These are phyloP conservation scores for Cercocebus atys DNA, from an alignment of 2,113 vertebrate species.

Conservation along the genomic window DNA sequence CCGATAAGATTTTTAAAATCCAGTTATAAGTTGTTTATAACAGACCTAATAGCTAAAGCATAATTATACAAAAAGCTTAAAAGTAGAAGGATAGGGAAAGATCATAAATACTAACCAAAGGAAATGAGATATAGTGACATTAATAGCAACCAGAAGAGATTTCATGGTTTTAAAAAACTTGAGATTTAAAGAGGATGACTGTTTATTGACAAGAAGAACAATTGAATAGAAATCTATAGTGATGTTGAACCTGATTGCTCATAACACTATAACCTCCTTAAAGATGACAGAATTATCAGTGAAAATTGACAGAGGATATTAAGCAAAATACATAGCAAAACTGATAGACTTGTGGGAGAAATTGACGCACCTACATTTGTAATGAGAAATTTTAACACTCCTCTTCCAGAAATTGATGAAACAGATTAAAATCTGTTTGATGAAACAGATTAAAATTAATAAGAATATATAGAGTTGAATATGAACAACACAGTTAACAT, in stretches of 20 bases:
- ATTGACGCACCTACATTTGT: background rate
- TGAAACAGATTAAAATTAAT: background rate
- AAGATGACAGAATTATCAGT: background rate
- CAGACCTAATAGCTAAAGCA: constrained; percentile 41
- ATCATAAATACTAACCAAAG: constrained; percentile 18
- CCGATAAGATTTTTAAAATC: background rate
- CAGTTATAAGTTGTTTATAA: constrained; percentile 27
- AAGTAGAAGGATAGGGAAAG: constrained; percentile 3
- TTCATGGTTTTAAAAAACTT: background rate
- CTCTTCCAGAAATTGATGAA: constrained; percentile 18
- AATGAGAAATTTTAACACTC: background rate
- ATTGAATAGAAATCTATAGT: background rate
- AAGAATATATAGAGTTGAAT: background rate
- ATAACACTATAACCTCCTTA: background rate
- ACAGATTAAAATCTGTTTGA: background rate
- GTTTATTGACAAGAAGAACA: constrained; percentile 13
- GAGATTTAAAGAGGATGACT: constrained; percentile 11
- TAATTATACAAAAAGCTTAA: constrained; percentile 4
- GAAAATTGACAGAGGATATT: background rate
- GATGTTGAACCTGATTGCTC: background rate
- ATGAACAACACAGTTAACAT: background rate
- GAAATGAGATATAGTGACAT: background rate
- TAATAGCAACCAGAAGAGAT: constrained; percentile 23
- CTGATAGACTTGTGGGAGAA: background rate
- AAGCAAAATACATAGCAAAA: constrained; percentile 29